Base-by-base conservation (phyloP, 2,113 vertebrate genomes). In the Isurus oxyrinchus region DNA sequence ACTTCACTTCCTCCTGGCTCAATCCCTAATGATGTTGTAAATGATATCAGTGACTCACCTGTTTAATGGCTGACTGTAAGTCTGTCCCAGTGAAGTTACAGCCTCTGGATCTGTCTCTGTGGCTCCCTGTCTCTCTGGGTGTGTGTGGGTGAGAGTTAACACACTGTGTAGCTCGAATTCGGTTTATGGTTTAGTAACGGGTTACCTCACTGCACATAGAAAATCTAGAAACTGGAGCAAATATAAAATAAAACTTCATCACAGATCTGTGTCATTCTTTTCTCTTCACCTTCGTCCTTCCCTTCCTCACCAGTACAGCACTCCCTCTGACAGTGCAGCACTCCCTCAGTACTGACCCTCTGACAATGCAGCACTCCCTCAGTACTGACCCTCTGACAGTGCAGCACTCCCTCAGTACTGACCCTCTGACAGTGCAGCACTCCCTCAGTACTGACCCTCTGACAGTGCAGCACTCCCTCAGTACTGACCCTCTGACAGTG, bases 201-300 rank as follows among this genome's bases (percentile, higher is more conserved):
- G 13, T 19, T 93, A 5, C 16, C 59, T 1, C 13, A 61, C 57
- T 35, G 57, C 57, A 19, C 31, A 5, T 7, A 35, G 10, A 14
- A 14, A 5, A 40, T 93, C 57, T 93, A 40, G 90, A 44, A 95
- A 69, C 63, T 67, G 21, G 63, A 95, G 21, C 40, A 67, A 93
- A 40, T 69, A 44, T 95, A 66, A 95, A 95, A 67, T 95, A 94
- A 94, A 94, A 14, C 23, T 49, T 44, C 40, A 95, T 27, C 57
- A 23, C 35, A 40, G 40, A 44, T 69, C 2, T 49, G 61, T n/a
- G 61, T 49, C 7, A 0, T 91, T 91, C 27, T 63, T 7, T 35
- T 25, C 31, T 66, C 57, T 66, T 40, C 91, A 16, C 19, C 3
- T 35, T 66, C 31, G 5, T 5, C 3, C 19, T 94, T 16, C 35